These are phyloP conservation scores for Caenorhabditis macrosperma DNA, from an alignment of 2,888 invertebrate genomes.

Conservation along the genomic window DNA sequence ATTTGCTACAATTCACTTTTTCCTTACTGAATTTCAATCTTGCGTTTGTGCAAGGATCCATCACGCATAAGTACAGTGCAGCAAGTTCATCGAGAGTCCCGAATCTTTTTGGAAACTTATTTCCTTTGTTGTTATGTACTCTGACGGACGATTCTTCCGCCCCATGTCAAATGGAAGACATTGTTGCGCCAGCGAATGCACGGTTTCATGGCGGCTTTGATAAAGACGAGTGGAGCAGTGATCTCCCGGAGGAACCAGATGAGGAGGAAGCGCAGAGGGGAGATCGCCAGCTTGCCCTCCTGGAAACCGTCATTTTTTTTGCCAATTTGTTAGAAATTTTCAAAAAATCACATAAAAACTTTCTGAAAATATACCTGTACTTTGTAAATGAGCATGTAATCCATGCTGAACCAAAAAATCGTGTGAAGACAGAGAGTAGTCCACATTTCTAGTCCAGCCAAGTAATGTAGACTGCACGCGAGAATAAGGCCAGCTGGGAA, in stretches of 20 bases:
- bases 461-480: constrained; percentile 88
- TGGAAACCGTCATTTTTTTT: constrained; percentile 48
- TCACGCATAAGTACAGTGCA: not conserved
- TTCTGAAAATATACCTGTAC: constrained; percentile 85
- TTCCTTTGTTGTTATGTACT: no score
- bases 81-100: no score
- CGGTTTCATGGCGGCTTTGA: constrained; percentile 90
- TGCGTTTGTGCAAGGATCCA: no score
- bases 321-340: not conserved
- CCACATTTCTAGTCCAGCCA: constrained; percentile 92
- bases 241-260: constrained; percentile 95
- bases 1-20: no score
- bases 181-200: constrained; percentile 92
- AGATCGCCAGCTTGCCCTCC: constrained; percentile 88
- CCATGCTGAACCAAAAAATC: constrained; percentile 94
- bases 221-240: constrained; percentile 90
- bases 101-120: not conserved
- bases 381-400: constrained; percentile 92
- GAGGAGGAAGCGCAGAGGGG: constrained; percentile 93
- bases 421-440: constrained; percentile 89
- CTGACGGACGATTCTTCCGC: constrained; percentile 84
- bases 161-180: constrained; percentile 93
- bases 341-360: no score
- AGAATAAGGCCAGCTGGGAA: constrained; percentile 92
- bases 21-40: no score